Percentiles rank a stretch among this genome's conserved stretches.
These are phyloP conservation scores for Dendroctonus ponderosae DNA, from an alignment of 1,140 invertebrate species.

Conservation along the genomic window DNA sequence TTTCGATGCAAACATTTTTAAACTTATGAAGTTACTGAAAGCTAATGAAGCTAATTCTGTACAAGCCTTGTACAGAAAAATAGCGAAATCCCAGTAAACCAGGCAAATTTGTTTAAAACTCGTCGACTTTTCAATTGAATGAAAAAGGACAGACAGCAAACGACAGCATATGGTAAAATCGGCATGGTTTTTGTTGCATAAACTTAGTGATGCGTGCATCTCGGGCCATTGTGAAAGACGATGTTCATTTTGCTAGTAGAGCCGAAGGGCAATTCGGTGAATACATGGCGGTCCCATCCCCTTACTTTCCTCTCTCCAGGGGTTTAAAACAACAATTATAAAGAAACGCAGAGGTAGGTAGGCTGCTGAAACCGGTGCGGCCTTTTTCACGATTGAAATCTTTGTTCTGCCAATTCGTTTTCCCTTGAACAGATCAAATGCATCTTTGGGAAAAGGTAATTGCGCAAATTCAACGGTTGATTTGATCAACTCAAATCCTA, in stretches of 20 bases:
- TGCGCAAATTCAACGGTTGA: too few relatives aligned
- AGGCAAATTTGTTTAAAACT: too few relatives aligned
- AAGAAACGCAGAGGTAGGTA: conserved; percentile 28
- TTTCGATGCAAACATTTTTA: too few relatives aligned
- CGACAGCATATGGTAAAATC: conserved; percentile 15
- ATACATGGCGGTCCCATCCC: conserved; percentile 17
- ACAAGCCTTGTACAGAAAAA: too few relatives aligned
- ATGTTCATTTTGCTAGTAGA: conserved; percentile 26
- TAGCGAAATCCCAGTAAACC: too few relatives aligned
- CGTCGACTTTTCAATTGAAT: not conserved
- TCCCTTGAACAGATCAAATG: too few relatives aligned
- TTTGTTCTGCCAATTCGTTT: not conserved
- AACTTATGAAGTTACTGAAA: too few relatives aligned
- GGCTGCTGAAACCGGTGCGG: conserved; percentile 2
- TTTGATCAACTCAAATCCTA: too few relatives aligned
- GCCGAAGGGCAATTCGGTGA: conserved; percentile 24
- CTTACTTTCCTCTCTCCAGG: conserved; percentile 19
- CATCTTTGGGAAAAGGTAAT: too few relatives aligned
- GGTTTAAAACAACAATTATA: conserved; percentile 33
- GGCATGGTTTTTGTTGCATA: conserved; percentile 20
- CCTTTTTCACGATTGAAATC: conserved; percentile 9
- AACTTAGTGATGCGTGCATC: conserved; percentile 21
- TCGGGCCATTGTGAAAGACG: conserved; percentile 18
- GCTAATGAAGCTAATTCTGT: too few relatives aligned
- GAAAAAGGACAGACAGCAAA: conserved; percentile 9